phyloP scores from a whole-genome alignment of 2,888 invertebrate genomes.

The Drosophila ezoana region DNA sequence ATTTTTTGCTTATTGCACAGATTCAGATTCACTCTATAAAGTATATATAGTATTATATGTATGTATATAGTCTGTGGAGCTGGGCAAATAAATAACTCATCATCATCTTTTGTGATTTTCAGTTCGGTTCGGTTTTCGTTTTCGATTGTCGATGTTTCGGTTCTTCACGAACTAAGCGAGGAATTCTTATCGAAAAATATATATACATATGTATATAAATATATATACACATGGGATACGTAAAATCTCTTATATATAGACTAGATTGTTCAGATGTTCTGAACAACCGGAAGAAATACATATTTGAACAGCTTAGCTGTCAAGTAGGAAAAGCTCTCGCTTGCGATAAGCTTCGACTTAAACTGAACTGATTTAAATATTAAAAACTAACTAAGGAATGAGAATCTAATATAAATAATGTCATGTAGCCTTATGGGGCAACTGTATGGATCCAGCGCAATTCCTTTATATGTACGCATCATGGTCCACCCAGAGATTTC shows the following conservation, averaged over 20 bases:
- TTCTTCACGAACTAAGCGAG: too few relatives aligned
- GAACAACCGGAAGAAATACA: too few relatives aligned
- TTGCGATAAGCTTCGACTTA: conserved; percentile 7
- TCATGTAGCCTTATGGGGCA: too few relatives aligned
- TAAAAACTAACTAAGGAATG: neutral
- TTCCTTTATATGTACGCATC: conserved; percentile 18
- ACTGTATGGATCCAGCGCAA: neutral
- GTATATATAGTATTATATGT: neutral
- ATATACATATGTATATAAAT: too few relatives aligned
- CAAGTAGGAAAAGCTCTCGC: neutral
- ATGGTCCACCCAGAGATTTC: conserved; percentile 40
- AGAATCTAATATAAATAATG: neutral
- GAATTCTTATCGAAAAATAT: neutral
- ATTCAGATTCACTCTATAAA: neutral
- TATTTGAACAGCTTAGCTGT: conserved; percentile 4
- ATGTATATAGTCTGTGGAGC: neutral
- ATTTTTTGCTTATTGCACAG: neutral
- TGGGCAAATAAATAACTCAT: neutral
- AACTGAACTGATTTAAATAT: neutral
- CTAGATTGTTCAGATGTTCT: neutral
- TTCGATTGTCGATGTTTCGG: neutral
- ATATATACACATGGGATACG: too few relatives aligned
- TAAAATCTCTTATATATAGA: neutral
- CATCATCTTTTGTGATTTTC: neutral
- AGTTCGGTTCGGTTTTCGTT: neutral